Evolutionary conservation across 2,888 invertebrate genomes (phyloP), one percentile per base, ranked within the genome.

Genomic region (Toxonevra muliebris): DNA sequence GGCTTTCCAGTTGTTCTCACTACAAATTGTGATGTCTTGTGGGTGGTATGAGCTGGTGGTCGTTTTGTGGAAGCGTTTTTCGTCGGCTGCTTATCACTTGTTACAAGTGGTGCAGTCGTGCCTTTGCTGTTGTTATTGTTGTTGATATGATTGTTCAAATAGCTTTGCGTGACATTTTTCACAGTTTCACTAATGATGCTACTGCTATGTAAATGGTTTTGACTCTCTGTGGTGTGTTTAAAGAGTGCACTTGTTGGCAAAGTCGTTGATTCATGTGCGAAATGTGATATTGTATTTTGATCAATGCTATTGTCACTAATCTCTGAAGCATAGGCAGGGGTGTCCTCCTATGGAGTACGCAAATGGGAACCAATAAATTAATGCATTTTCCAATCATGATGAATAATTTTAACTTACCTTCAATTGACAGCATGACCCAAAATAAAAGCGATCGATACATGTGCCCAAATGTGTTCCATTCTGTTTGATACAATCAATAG

Each of bases 401-500:
- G 13, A 12, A 7, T 20, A n/a, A 10, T 7, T 53, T 0, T 17
- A 1, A 73, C 76, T 76, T 73, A 85, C 86, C 73, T 90, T 90
- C 66, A 95, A 87, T 77, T 92, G 93, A 82, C 96, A 96, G 82
- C 96, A 96, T 43, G 95, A 95, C 65, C 96, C 96, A 82, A 96
- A 96, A 86, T 95, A 96, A 84, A 96, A 96, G 73, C 95, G 90
- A 85, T 96, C 96, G 79, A 96, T 94, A 84, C 96, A 96, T 1
- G 95, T 95, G 42, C 95, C 96, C 74, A 96, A 86, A 79, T 96
- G 96, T 0, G 95, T 93, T 53, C 96, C 96, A 82, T 96, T 96
- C 69, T 93, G 90, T 87, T 95, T 94, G 58, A 94, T 89, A 83
- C 96, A 96, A 78, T 96, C 94, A 84, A 95, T 95, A 70, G 95